Evolutionary conservation across 2,113 vertebrate genomes (phyloP), one percentile per base, ranked within the genome.

Genomic region (Fulica atra): DNA sequence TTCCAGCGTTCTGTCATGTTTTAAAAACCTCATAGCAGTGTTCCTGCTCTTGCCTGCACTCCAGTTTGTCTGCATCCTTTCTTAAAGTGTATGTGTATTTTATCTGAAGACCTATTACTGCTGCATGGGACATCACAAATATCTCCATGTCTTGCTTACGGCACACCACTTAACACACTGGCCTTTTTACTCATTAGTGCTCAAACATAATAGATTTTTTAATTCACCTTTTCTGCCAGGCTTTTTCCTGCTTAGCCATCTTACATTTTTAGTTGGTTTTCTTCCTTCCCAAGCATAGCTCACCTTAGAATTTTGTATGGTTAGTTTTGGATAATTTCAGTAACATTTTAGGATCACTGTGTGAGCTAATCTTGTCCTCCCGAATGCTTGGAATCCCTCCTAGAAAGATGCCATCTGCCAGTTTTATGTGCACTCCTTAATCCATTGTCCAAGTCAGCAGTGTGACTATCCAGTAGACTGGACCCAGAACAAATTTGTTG

Each of bases 361-460:
- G 57, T 79, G 48, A 81, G 51, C 57, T 84, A n/a, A 89, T 35
- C 61, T 82, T 69, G 38, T 76, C 57, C 48, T 95, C 66, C 61
- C 16, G 46, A 81, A 53, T 92, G 53, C 73, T 82, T 92, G 81
- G 65, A 81, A 81, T 84, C 61, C 44, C 35, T 92, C 69, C 81
- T 69, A 93, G 89, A 81, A 95, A 79, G 77, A 81, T 69, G 35
- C 77, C 86, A 93, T 92, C 86, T 95, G 89, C 65, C 73, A 87
- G 14, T 86, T 88, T 95, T 71, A 79, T 79, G 44, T 14, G 14
- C 60, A 33, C 16, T 91, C 33, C 44, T 79, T 79, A 74, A 93
- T 60, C 28, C 18, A 14, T 70, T 89, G 65, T 74, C 83, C 93
- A 81, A 74, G 53, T 64, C 77, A 79, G 65, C 53, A 96, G 51